Conservation (phyloP, 1,140 invertebrate genomes). For the Chrysopa pallens region DNA sequence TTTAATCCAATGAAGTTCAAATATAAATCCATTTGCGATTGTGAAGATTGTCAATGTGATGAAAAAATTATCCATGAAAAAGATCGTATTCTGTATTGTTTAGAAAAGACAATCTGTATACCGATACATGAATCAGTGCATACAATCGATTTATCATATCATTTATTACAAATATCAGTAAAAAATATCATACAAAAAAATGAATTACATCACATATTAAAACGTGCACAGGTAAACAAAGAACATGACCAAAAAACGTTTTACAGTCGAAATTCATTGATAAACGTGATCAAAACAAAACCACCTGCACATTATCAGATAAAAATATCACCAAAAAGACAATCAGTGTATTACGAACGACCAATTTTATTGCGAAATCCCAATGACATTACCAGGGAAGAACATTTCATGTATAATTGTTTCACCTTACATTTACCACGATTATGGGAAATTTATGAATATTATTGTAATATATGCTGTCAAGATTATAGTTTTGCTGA, state of each 20-base stretch:
- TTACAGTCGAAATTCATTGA: too few species aligned
- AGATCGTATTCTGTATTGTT: neutral
- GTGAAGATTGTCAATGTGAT: neutral
- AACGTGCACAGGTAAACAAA: too few species aligned
- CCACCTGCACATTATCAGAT: neutral
- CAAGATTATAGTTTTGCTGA: conserved; percentile 5
- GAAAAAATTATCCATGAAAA: neutral
- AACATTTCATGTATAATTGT: conserved; percentile 20
- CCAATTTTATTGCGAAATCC: neutral
- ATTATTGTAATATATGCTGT: conserved; percentile 27
- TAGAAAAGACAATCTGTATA: neutral
- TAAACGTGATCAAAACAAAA: neutral
- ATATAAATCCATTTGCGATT: too few species aligned
- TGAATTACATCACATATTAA: conserved; percentile 3
- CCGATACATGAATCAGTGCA: neutral
- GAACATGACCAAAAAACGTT: too few species aligned
- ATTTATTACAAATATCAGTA: neutral
- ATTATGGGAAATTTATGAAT: conserved; percentile 26
- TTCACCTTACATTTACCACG: conserved; percentile 24
- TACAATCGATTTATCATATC: neutral
- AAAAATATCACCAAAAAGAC: neutral
- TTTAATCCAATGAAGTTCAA: too few species aligned
- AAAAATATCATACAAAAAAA: conserved; percentile 2
- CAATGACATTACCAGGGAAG: conserved; percentile 20
- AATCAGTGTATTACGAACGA: neutral